phyloP scores from a whole-genome alignment of 2,113 vertebrate genomes.

The Etia nguti region DNA sequence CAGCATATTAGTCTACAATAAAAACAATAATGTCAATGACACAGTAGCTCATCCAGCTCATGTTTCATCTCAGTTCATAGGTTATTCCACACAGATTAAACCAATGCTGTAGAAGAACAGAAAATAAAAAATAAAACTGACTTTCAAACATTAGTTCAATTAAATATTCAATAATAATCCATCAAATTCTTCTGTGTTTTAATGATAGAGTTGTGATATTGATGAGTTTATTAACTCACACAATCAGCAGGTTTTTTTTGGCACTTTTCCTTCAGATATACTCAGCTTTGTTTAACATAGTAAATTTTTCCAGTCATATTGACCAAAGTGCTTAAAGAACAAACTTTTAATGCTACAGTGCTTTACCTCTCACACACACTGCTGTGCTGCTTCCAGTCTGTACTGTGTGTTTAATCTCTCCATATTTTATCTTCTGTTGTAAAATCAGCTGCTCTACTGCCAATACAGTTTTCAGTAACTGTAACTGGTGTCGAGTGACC shows the following conservation, averaged over 20 bases:
- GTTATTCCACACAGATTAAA: not conserved
- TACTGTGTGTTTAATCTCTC: too few relatives aligned
- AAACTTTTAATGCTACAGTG: not conserved
- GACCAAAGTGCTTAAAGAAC: not conserved
- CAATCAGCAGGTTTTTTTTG: not conserved
- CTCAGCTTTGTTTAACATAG: not conserved
- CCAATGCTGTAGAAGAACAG: not conserved
- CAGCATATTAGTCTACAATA: not conserved
- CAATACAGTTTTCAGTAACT: not conserved
- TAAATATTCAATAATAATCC: not conserved
- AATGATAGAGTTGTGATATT: not conserved
- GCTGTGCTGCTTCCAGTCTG: too few relatives aligned
- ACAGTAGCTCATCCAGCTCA: not conserved
- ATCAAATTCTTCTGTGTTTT: not conserved
- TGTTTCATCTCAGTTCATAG: not conserved
- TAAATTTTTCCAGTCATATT: not conserved
- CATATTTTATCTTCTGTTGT: not conserved
- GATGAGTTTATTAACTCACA: not conserved
- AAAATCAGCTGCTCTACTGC: not conserved
- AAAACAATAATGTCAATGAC: not conserved
- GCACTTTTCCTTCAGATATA: not conserved
- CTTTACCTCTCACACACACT: not conserved
- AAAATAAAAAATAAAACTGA: not conserved
- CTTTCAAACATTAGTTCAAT: not conserved
- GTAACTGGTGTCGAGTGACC: not conserved